These are phyloP conservation scores for Lethenteron reissneri DNA, from an alignment of 2,113 vertebrate species.

Conservation along the genomic window DNA sequence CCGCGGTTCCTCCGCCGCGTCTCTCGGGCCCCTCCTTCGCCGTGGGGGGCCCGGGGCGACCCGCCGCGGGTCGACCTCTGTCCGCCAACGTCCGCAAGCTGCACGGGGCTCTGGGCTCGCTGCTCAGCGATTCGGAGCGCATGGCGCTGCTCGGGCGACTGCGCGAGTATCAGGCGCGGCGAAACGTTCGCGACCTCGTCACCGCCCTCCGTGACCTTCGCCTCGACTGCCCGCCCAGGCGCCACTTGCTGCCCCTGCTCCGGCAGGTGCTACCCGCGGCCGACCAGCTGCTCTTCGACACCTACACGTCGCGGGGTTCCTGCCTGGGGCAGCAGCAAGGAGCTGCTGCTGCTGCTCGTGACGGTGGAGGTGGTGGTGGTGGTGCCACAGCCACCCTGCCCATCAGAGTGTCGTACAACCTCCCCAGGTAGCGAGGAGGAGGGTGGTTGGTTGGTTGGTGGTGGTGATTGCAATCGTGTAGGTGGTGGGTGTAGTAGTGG, in stretches of 20 bases:
- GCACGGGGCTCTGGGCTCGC: constrained; percentile 63
- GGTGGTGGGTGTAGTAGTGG: too few relatives aligned
- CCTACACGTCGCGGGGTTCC: constrained; percentile 50
- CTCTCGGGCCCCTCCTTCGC: too few relatives aligned
- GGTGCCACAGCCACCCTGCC: too few relatives aligned
- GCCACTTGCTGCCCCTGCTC: constrained; percentile 75
- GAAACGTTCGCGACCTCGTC: constrained; percentile 88
- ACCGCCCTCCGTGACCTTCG: constrained; percentile 55
- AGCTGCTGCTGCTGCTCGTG: constrained; percentile 17
- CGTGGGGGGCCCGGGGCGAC: constrained; percentile 13
- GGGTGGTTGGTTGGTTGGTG: too few relatives aligned
- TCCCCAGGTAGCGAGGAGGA: too few relatives aligned
- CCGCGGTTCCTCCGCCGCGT: too few relatives aligned
- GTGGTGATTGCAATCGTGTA: too few relatives aligned
- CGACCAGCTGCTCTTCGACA: constrained; percentile 86
- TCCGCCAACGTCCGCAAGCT: constrained; percentile 75
- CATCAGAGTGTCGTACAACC: too few relatives aligned
- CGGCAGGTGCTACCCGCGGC: constrained; percentile 77
- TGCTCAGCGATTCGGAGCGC: constrained; percentile 62
- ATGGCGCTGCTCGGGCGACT: constrained; percentile 89
- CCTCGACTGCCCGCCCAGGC: constrained; percentile 56
- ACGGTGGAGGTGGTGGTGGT: too few relatives aligned
- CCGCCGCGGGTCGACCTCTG: constrained; percentile 41
- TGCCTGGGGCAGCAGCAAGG: constrained; percentile 23
- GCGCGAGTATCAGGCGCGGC: constrained; percentile 69